Evolutionary conservation across 2,113 vertebrate genomes (phyloP).

Genomic region (Cheirogaleus medius): DNA sequence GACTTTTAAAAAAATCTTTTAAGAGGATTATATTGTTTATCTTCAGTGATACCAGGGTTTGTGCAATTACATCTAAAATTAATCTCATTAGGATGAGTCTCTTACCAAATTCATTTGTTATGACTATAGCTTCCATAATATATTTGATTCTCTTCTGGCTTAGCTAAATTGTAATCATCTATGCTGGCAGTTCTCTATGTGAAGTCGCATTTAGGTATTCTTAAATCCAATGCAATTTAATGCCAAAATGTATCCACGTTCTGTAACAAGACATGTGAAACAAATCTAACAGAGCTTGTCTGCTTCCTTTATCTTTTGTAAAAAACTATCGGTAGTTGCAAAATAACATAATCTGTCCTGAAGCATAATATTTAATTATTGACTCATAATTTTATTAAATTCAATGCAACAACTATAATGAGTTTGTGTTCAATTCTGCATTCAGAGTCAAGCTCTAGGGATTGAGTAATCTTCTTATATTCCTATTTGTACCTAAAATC

Average conservation of each 20-base stretch:
- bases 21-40: slow-evolving; percentile 52
- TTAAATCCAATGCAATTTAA: slow-evolving; percentile 50
- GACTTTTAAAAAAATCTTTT: slow-evolving; percentile 59
- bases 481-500: slow-evolving; percentile 34
- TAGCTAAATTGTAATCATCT: slow-evolving; percentile 38
- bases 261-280: slow-evolving; percentile 40
- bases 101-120: slow-evolving; percentile 54
- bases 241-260: slow-evolving; percentile 20
- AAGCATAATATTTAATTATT: slow-evolving; percentile 60
- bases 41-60: slow-evolving; percentile 60
- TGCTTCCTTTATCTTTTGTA: slow-evolving; percentile 48
- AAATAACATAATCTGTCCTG: slow-evolving; percentile 50
- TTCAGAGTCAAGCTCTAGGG: slow-evolving; percentile 44
- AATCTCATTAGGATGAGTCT: slow-evolving; percentile 55
- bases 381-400: slow-evolving; percentile 49
- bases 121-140: slow-evolving; percentile 32
- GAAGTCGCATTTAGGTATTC: slow-evolving; percentile 34
- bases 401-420: slow-evolving; percentile 19
- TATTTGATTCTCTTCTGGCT: slow-evolving; percentile 27
- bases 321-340: slow-evolving; percentile 38
- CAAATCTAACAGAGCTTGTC: slow-evolving; percentile 30
- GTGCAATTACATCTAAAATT: slow-evolving; percentile 65
- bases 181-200: neutral
- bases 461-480: slow-evolving; percentile 53
- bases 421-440: slow-evolving; percentile 36